phyloP scores from a whole-genome alignment of 2,888 invertebrate genomes.

The Perithous albicinctus region DNA sequence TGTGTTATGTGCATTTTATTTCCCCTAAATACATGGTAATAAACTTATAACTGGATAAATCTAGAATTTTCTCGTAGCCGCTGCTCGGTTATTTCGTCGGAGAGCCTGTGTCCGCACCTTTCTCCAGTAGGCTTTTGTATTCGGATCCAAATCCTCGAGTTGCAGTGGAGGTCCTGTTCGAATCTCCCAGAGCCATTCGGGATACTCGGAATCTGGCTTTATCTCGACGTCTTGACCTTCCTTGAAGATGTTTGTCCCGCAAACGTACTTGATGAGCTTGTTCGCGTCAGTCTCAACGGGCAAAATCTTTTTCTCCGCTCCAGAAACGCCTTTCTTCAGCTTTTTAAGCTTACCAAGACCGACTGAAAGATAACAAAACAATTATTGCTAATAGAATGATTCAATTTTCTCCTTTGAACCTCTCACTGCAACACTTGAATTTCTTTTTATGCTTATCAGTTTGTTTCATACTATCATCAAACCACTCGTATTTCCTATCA shows the following conservation, averaged over 20 bases:
- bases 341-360: slow-evolving; percentile 87
- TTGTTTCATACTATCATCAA: slow-evolving; percentile 11
- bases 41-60: background rate
- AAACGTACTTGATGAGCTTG: slow-evolving; percentile 91
- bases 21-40: slow-evolving; percentile 22
- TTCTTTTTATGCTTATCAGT: background rate
- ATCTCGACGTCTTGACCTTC: slow-evolving; percentile 93
- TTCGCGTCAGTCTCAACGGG: slow-evolving; percentile 94
- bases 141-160: slow-evolving; percentile 91
- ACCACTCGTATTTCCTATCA: slow-evolving; percentile 30
- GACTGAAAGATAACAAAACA: slow-evolving; percentile 33
- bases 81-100: slow-evolving; percentile 88
- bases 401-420: slow-evolving; percentile 30
- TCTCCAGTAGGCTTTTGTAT: slow-evolving; percentile 93
- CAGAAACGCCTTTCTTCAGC: slow-evolving; percentile 87
- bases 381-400: background rate
- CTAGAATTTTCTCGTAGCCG: slow-evolving; percentile 88
- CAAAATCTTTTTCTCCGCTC: slow-evolving; percentile 89
- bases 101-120: slow-evolving; percentile 89
- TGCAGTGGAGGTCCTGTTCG: slow-evolving; percentile 88
- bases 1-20: slow-evolving; percentile 40
- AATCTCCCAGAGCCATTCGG: slow-evolving; percentile 95
- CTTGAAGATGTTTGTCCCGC: slow-evolving; percentile 93
- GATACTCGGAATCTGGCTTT: slow-evolving; percentile 93
- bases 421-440: background rate